Conservation (phyloP, 2,113 vertebrate genomes). For the Takifugu bimaculatus region DNA sequence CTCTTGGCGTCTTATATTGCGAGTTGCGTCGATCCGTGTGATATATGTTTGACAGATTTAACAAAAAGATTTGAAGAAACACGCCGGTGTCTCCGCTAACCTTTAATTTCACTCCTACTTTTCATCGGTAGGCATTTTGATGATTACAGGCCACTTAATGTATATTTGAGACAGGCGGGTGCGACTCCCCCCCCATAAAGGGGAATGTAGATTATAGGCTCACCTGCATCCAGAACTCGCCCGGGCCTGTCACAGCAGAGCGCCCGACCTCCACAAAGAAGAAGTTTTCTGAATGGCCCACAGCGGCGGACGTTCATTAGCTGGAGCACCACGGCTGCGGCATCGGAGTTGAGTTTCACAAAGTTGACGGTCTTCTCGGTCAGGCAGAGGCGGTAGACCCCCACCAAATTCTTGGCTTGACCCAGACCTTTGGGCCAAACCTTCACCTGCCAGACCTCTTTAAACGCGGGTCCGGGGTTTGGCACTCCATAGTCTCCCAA, state of each 20-base stretch:
- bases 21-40: no score
- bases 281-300: conserved; percentile 80
- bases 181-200: conserved; percentile 16
- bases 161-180: conserved; percentile 1
- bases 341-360: conserved; percentile 78
- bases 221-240: conserved; percentile 86
- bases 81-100: no score
- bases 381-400: conserved; percentile 80
- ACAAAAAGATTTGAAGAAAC: no score
- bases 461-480: conserved; percentile 76
- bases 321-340: conserved; percentile 79
- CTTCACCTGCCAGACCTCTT: conserved; percentile 86
- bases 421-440: conserved; percentile 82
- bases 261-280: conserved; percentile 84
- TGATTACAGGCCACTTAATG: conserved; percentile 14
- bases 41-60: no score
- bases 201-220: conserved; percentile 32
- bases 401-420: conserved; percentile 77
- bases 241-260: conserved; percentile 77
- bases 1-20: no score
- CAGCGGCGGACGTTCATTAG: conserved; percentile 82
- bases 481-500: conserved; percentile 68
- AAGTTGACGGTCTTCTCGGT: conserved; percentile 80
- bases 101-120: not conserved
- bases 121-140: not conserved